Evolutionary conservation across 2,888 invertebrate genomes (phyloP).

Genomic region (Leptopilina myrica): DNA sequence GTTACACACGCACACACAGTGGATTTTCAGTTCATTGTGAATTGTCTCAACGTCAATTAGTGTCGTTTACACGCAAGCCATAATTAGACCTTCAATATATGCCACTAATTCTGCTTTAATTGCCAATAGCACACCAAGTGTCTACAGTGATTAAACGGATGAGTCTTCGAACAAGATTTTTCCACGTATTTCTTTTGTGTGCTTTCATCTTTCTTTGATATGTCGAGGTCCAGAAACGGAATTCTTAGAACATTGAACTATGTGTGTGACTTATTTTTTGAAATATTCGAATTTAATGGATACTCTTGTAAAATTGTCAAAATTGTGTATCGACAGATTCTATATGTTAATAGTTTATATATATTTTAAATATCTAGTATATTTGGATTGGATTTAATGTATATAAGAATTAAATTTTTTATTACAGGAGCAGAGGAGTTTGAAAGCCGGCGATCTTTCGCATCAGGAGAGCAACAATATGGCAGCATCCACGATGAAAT

Average conservation of each 20-base stretch:
- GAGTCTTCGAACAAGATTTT: constrained; percentile 20
- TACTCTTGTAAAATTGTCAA: no score
- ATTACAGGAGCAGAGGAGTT: constrained; percentile 88
- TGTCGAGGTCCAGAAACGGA: constrained; percentile 27
- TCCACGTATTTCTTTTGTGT: not conserved
- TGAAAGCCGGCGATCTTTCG: constrained; percentile 89
- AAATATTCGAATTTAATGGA: not conserved
- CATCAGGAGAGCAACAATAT: constrained; percentile 92
- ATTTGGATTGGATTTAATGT: not conserved
- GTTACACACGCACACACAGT: no score
- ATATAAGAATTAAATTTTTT: constrained; percentile 47
- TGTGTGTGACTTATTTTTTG: constrained; percentile 13
- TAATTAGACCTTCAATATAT: constrained; percentile 54
- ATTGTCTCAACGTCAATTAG: constrained; percentile 52
- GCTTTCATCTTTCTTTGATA: not conserved
- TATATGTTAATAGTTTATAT: no score
- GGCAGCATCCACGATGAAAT: constrained; percentile 89
- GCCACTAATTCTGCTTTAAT: constrained; percentile 53
- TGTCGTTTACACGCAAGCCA: constrained; percentile 52
- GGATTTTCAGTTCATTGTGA: not conserved
- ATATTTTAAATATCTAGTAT: no score
- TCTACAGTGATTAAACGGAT: constrained; percentile 12
- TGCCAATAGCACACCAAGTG: constrained; percentile 20
- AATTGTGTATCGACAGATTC: no score
- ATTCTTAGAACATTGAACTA: constrained; percentile 25